Evolutionary conservation across 1,140 invertebrate species (phyloP).

Genomic region (Lutraria rhynchaena): DNA sequence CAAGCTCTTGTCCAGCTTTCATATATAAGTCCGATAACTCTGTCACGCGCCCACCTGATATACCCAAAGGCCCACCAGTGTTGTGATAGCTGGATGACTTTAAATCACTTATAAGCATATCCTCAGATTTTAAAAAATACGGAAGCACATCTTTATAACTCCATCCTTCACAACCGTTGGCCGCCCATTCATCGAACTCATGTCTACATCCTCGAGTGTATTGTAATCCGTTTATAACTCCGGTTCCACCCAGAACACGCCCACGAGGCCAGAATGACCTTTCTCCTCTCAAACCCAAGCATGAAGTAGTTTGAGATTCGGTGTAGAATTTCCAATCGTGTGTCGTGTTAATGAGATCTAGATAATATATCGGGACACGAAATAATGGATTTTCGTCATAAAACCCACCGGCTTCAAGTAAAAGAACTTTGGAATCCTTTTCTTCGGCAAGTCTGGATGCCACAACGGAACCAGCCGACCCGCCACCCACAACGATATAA

Average conservation of each 20-base stretch:
- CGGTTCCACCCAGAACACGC: conserved; percentile 88
- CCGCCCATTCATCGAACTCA: conserved; percentile 96
- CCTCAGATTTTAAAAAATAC: conserved; percentile 86
- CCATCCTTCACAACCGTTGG: conserved; percentile 95
- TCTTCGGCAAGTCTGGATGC: conserved; percentile 94
- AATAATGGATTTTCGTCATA: conserved; percentile 93
- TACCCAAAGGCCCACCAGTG: conserved; percentile 65
- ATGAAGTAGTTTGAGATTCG: conserved; percentile 88
- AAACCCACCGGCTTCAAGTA: conserved; percentile 95
- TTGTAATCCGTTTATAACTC: conserved; percentile 97
- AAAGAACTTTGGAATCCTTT: conserved; percentile 87
- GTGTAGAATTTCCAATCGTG: conserved; percentile 96
- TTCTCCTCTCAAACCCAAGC: conserved; percentile 5
- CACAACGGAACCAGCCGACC: conserved; percentile 96
- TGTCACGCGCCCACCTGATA: conserved; percentile 62
- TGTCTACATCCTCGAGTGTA: conserved; percentile 95
- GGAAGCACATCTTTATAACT: conserved; percentile 88
- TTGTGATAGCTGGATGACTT: conserved; percentile 64
- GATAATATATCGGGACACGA: conserved; percentile 62
- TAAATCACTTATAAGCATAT: conserved; percentile 30
- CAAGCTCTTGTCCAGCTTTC: conserved; percentile 71
- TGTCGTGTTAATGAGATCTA: conserved; percentile 44
- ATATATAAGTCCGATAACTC: conserved; percentile 65
- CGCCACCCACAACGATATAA: conserved; percentile 89
- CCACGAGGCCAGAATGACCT: conserved; percentile 64